Base-by-base conservation (phyloP, 2,797 vertebrate genomes). In the Lycodopsis pacificus region DNA sequence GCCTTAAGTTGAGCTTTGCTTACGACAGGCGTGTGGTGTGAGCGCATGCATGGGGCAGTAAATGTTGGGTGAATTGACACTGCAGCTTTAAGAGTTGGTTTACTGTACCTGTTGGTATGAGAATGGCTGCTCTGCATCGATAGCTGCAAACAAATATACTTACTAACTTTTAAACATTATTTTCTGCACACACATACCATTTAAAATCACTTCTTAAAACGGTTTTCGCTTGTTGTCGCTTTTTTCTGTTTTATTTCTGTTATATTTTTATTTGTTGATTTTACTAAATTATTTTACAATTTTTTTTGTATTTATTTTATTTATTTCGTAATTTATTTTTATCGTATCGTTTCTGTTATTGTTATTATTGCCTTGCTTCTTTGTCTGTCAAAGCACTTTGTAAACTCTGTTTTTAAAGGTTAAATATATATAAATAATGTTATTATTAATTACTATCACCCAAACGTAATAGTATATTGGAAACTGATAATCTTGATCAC, bases 21-120 rank as follows among this genome's bases (percentile, higher is more conserved):
- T 46, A 30, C 46, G 76, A 22, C 58, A 13, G 38, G 1, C 49
- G 17, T 72, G 71, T 62, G 63, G n/a, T 69, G 61, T 58, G 25
- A 69, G 42, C 1, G 27, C 11, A 27, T 66, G 40, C 59, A 58
- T 49, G 68, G 12, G 0, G 36, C 11, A n/a, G 30, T 66, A 32
- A 65, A 51, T 63, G 59, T 56, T 44, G 7, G 8, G 17, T 66
- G 25, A 71, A 25, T 25, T 67, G 58, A 65, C 22, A 22, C 53
- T 36, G 62, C 27, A n/a, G 71, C 44, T 25, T 72, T 4, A 10
- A 22, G 34, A 48, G 17, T 48, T 48, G 44, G 44, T 67, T 3
- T 44, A 3, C 10, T 63, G 13, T 38, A 11, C 6, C 63, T 66
- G 17, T 74, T 66, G 67, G 38, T 17, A 36, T 69, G 27, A 34